Percentiles rank a stretch among this genome's conserved stretches.
phyloP scores from a whole-genome alignment of 92 coral and sea anemone species.

The Parazoanthus atlanticus region DNA sequence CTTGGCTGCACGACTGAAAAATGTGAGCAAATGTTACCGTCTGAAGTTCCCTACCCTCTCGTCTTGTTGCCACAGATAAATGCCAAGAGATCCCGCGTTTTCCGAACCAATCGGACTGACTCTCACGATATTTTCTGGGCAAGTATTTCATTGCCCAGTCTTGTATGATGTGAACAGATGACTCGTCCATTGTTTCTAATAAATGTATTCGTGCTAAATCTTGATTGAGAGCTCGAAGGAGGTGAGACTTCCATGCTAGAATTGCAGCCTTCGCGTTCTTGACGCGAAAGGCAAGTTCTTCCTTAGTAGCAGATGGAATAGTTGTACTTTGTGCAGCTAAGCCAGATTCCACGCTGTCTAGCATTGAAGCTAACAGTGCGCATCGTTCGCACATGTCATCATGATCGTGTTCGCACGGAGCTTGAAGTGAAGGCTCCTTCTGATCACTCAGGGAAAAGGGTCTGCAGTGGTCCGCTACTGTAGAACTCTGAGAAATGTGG shows the following conservation, averaged over 20 bases:
- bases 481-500: conserved; percentile 32
- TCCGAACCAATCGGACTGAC: conserved; percentile 50
- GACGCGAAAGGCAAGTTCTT: conserved; percentile 35
- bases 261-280: conserved; percentile 42
- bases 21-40: conserved; percentile 49
- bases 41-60: conserved; percentile 38
- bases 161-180: conserved; percentile 36
- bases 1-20: conserved; percentile 21
- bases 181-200: conserved; percentile 36
- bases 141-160: conserved; percentile 59
- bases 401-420: conserved; percentile 26
- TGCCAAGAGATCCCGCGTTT: conserved; percentile 61
- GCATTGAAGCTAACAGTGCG: conserved; percentile 2
- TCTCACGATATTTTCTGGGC: conserved; percentile 59
- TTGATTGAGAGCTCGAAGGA: conserved; percentile 30
- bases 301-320: background rate
- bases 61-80: conserved; percentile 46
- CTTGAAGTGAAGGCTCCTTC: conserved; percentile 18
- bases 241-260: conserved; percentile 41
- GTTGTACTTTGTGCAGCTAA: conserved; percentile 13
- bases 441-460: conserved; percentile 40
- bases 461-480: conserved; percentile 43
- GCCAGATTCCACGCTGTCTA: conserved; percentile 29
- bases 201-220: conserved; percentile 31
- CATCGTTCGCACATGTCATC: conserved; percentile 32